phyloP scores from a whole-genome alignment of 2,113 vertebrate species.

The Pao palembangensis region DNA sequence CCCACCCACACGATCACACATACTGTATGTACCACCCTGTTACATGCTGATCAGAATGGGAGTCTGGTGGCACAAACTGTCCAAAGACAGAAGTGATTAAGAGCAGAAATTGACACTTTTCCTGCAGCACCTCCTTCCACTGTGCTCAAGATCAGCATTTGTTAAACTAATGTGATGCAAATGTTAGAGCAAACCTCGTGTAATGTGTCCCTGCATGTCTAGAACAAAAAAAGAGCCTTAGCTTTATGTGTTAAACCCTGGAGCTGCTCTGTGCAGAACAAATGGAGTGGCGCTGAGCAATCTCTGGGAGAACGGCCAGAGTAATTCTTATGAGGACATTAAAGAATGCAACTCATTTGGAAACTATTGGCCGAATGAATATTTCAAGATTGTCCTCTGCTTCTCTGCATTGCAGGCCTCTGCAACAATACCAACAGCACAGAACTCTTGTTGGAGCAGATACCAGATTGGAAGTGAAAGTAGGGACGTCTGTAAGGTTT shows the following conservation, averaged over 20 bases:
- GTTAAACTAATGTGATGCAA: neutral
- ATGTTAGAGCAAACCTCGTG: neutral
- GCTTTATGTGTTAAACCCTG: constrained; percentile 25
- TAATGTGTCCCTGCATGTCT: constrained; percentile 3
- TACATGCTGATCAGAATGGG: constrained; percentile 5
- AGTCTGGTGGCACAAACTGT: neutral
- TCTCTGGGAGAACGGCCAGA: constrained; percentile 11
- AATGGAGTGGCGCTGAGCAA: constrained; percentile 24
- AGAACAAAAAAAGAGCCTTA: neutral
- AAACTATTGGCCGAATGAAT: constrained; percentile 11
- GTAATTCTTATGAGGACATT: constrained; percentile 1
- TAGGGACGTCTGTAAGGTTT: too few species aligned
- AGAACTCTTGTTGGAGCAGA: neutral
- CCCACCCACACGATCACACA: constrained; percentile 17
- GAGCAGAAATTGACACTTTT: neutral
- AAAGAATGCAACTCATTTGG: constrained; percentile 8
- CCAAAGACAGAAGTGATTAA: neutral
- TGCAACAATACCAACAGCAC: neutral
- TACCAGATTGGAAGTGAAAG: too few species aligned
- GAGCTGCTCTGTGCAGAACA: constrained; percentile 4
- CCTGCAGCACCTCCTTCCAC: neutral
- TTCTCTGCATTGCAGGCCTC: neutral
- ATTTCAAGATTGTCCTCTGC: constrained; percentile 1
- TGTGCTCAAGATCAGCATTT: neutral
- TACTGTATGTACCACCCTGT: constrained; percentile 1